phyloP scores from a whole-genome alignment of 2,113 vertebrate species.

The Etheostoma cragini region DNA sequence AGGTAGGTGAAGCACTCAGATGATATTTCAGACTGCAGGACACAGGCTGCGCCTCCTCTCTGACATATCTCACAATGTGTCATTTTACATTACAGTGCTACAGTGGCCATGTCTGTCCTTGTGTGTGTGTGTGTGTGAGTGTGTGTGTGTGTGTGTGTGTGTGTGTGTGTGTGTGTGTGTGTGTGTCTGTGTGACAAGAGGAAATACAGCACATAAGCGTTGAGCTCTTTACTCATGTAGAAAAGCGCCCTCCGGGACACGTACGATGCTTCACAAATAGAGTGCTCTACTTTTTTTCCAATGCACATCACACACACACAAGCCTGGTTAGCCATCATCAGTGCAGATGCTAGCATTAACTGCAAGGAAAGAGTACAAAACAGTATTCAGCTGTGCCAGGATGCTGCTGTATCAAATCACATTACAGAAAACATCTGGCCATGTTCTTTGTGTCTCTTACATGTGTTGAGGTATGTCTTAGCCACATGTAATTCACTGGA shows the following conservation, averaged over 20 bases:
- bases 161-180: too few relatives aligned
- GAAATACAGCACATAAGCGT: not conserved
- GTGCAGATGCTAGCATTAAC: not conserved
- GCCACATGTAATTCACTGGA: too few relatives aligned
- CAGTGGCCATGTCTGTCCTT: not conserved
- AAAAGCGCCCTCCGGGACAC: not conserved
- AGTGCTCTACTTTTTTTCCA: slow-evolving; percentile 19
- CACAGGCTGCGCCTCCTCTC: slow-evolving; percentile 24
- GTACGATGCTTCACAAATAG: slow-evolving; percentile 3
- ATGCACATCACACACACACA: slow-evolving; percentile 7
- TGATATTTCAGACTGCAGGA: slow-evolving; percentile 33
- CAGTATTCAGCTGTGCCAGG: not conserved
- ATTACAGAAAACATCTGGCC: not conserved
- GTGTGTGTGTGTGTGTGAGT: too few relatives aligned
- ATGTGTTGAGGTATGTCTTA: not conserved
- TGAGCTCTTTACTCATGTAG: slow-evolving; percentile 17
- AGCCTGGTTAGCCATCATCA: not conserved
- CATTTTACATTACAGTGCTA: slow-evolving; percentile 22
- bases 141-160: too few relatives aligned
- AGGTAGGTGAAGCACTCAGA: slow-evolving; percentile 27
- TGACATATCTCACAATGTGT: slow-evolving; percentile 44
- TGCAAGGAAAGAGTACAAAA: not conserved
- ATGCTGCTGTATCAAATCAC: not conserved
- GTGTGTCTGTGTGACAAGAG: too few relatives aligned
- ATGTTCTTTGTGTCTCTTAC: not conserved